Base-by-base conservation (phyloP, 2,888 invertebrate species). In the Leucozona laternaria region DNA sequence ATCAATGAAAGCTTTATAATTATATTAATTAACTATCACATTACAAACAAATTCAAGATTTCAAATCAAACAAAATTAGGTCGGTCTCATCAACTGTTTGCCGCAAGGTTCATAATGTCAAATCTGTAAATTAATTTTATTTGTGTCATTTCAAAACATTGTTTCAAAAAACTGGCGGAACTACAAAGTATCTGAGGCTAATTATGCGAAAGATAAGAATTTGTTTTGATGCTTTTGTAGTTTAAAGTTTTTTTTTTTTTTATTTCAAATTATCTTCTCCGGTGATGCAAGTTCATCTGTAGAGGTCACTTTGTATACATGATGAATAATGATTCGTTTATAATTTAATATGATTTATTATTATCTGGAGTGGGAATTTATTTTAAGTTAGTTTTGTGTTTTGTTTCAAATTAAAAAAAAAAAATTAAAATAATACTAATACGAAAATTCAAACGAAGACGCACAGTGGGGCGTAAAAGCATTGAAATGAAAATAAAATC, bases 301-400 rank as follows among this genome's bases (percentile, higher is more conserved):
- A 57, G 70, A 84, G 85, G 85, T 81, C 80, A 81, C 68, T 55
- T 43, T n/a, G 62, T 25, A 22, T 76, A 43, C 50, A 60, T 70
- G 78, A 78, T 70, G 68, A 82, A 86, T 64, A 55, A 70, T 58
- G 68, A 70, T 81, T 85, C 85, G 78, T 77, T 84, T 79, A 48
- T 57, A 68, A 55, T 75, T 25, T 45, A 53, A 22, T 71, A 58
- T 85, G 81, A 85, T 85, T 78, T 78, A 85, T 85, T 72, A 73
- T 72, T 70, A 22, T 72, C 60, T 68, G 15, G 66, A 48, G 45
- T 66, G 80, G 55, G 70, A 76, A 76, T 22, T n/a, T 48, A 60
- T 43, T 58, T 68, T 55, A 53, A 31, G 17, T 22, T 4, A 37
- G 8, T 55, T 55, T 71, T 55, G 48, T 64, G 1, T 77, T 76